phyloP scores from a whole-genome alignment of 2,113 vertebrate genomes.

The Muntiacus reevesi region DNA sequence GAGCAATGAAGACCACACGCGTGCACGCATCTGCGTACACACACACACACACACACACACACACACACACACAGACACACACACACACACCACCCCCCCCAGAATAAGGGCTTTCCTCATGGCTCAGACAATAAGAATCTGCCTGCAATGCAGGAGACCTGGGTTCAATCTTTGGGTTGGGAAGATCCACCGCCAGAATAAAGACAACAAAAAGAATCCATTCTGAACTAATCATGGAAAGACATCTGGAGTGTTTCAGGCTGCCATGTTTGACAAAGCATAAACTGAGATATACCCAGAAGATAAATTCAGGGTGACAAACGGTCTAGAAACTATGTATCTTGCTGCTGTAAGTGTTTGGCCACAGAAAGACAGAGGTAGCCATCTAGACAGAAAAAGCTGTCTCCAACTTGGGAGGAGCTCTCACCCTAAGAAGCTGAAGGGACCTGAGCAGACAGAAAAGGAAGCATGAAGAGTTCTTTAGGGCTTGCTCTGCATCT shows the following conservation, averaged over 20 bases:
- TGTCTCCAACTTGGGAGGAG: neutral
- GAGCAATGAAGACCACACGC: neutral
- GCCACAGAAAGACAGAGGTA: neutral
- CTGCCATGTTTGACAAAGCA: constrained; percentile 8
- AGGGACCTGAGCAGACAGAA: neutral
- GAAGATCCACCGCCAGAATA: neutral
- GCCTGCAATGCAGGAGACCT: neutral
- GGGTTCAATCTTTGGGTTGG: neutral
- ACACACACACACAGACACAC: too few relatives aligned
- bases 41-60: accelerated
- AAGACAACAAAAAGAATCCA: neutral
- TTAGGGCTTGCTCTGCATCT: neutral
- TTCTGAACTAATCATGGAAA: neutral
- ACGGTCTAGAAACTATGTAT: neutral
- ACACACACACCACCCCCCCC: too few relatives aligned
- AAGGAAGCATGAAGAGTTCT: neutral
- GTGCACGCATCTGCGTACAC: too few relatives aligned
- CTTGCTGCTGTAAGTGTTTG: neutral
- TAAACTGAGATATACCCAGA: neutral
- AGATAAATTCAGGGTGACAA: neutral
- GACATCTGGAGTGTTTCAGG: neutral
- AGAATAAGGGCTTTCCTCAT: neutral
- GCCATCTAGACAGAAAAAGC: neutral
- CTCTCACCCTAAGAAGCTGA: neutral
- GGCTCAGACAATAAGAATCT: neutral